Percentiles rank a stretch among this genome's conserved stretches.
Evolutionary conservation across 2,113 vertebrate genomes (phyloP).

Genomic region (Pampusana beccarii): DNA sequence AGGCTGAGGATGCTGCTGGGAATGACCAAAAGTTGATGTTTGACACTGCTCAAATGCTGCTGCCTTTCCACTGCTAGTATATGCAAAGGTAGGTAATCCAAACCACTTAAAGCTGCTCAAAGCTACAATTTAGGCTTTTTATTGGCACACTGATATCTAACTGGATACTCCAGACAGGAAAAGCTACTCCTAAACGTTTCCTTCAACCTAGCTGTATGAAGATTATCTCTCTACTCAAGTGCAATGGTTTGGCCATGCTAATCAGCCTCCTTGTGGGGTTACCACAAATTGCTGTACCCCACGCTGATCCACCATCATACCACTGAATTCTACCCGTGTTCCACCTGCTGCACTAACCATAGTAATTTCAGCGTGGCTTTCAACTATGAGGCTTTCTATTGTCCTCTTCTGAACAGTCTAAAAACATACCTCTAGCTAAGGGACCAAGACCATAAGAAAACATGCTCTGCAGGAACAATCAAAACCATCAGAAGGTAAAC

Average conservation of each 20-base stretch:
- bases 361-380: neutral
- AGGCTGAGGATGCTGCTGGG: neutral
- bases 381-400: neutral
- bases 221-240: neutral
- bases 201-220: neutral
- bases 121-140: neutral
- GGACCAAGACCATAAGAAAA: neutral
- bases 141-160: neutral
- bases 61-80: neutral
- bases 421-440: neutral
- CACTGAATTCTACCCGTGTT: neutral
- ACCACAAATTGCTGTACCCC: neutral
- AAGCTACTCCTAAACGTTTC: neutral
- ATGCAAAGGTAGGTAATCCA: neutral
- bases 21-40: neutral
- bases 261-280: neutral
- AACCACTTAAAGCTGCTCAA: neutral
- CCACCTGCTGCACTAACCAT: neutral
- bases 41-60: neutral
- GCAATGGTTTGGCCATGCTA: neutral
- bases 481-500: neutral
- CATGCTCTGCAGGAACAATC: neutral
- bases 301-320: neutral
- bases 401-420: neutral
- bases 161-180: neutral